Evolutionary conservation across 1,140 invertebrate species (phyloP).

Genomic region (Teleogryllus occipitalis): DNA sequence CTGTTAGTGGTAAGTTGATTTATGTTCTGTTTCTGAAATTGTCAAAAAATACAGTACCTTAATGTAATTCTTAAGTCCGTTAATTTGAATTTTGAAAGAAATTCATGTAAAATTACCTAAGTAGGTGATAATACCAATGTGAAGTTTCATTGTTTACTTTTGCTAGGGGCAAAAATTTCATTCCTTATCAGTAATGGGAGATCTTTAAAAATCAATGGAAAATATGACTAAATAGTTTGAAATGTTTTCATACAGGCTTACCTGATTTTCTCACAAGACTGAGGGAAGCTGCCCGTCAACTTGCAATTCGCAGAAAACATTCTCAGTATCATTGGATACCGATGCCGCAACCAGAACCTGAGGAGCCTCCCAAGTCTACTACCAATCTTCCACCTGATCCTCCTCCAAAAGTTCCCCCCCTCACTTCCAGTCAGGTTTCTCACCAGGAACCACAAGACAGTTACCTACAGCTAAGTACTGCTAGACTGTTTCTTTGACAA

Average conservation of each 20-base stretch:
- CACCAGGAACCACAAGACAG: background rate
- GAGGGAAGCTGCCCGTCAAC: constrained; percentile 14
- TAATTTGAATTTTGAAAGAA: background rate
- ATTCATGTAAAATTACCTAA: background rate
- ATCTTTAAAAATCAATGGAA: background rate
- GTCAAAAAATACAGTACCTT: no score
- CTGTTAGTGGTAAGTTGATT: constrained; percentile 32
- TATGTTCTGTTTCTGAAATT: background rate
- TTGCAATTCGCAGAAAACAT: background rate
- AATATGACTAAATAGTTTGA: background rate
- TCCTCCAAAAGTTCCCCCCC: background rate
- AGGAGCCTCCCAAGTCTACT: background rate
- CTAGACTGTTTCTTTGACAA: background rate
- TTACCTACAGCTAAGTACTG: background rate
- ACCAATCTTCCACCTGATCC: background rate
- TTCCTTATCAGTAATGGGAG: no score
- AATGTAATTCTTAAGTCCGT: background rate
- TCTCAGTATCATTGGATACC: background rate
- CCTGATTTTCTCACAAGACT: constrained; percentile 17
- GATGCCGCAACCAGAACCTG: background rate
- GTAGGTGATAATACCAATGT: background rate
- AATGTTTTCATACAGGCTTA: constrained; percentile 10
- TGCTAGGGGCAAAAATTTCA: no score
- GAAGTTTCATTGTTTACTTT: no score
- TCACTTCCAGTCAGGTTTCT: background rate